Percentiles rank a stretch among this genome's conserved stretches.
Evolutionary conservation across 2,888 invertebrate species (phyloP).

Genomic region (Ochlodes sylvanus): DNA sequence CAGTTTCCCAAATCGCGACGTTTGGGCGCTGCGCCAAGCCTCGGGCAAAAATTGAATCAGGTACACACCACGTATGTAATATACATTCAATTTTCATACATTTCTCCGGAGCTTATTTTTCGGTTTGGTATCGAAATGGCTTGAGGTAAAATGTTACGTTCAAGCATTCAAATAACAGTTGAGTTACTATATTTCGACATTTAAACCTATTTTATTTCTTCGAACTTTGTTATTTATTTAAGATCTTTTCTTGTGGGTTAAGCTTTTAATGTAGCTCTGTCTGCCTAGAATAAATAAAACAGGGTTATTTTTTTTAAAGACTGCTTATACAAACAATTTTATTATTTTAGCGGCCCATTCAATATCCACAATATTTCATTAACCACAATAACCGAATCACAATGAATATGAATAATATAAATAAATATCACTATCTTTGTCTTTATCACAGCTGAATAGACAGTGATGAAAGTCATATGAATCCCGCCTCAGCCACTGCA

Average conservation of each 20-base stretch:
- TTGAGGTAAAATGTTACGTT: slow-evolving; percentile 26
- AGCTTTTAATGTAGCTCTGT: too few species aligned
- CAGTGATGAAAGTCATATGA: not conserved
- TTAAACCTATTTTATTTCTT: slow-evolving; percentile 4
- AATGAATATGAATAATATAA: too few species aligned
- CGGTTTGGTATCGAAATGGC: slow-evolving; percentile 31
- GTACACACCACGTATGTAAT: slow-evolving; percentile 39
- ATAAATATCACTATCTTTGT: too few species aligned
- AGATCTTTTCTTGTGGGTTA: too few species aligned
- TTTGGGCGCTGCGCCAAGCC: slow-evolving; percentile 46
- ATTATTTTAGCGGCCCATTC: too few species aligned
- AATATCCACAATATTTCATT: too few species aligned
- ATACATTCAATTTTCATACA: slow-evolving; percentile 38
- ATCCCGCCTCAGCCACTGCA: not conserved
- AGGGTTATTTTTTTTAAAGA: too few species aligned
- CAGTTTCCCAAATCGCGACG: slow-evolving; percentile 37
- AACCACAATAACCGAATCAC: too few species aligned
- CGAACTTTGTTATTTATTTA: not conserved
- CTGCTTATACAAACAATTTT: too few species aligned
- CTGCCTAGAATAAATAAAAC: too few species aligned
- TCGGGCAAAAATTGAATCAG: slow-evolving; percentile 47
- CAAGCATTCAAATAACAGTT: slow-evolving; percentile 7
- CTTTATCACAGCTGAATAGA: too few species aligned
- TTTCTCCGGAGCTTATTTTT: slow-evolving; percentile 24
- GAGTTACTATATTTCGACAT: not conserved